Evolutionary conservation across 2,797 vertebrate species (phyloP).

Genomic region (Mormyrops attenuatus): DNA sequence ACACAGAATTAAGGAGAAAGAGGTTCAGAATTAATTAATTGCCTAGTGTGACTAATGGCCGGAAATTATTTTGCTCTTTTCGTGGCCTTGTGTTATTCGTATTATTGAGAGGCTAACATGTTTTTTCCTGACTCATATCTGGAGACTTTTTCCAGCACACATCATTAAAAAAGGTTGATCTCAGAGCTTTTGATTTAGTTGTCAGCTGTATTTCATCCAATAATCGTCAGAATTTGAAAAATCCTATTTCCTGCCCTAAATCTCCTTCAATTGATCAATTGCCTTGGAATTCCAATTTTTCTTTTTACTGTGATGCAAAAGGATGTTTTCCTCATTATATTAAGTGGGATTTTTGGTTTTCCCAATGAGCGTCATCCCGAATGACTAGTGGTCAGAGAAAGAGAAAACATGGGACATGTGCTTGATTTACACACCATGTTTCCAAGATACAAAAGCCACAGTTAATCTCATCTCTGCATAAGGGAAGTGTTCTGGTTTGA

Average conservation of each 20-base stretch:
- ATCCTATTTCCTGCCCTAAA: neutral
- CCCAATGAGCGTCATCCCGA: conserved; percentile 19
- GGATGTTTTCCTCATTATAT: conserved; percentile 34
- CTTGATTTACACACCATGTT: conserved; percentile 20
- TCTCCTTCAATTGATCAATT: neutral
- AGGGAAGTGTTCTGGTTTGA: conserved; percentile 4
- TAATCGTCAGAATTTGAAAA: neutral
- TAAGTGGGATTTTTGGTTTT: conserved; percentile 44
- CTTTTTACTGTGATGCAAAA: neutral
- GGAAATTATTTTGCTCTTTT: conserved; percentile 48
- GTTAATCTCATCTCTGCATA: conserved; percentile 19
- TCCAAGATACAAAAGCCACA: neutral
- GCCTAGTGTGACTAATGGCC: conserved; percentile 54
- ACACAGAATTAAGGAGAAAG: neutral
- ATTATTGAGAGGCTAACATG: conserved; percentile 56
- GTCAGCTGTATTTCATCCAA: neutral
- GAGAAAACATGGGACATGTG: conserved; percentile 11
- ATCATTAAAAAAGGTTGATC: too few relatives aligned
- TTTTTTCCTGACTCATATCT: conserved; percentile 38
- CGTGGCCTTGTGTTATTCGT: conserved; percentile 54
- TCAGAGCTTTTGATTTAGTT: neutral
- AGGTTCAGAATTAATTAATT: neutral
- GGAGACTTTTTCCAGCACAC: conserved; percentile 27
- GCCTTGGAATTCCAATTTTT: neutral
- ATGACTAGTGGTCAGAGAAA: conserved; percentile 32